Evolutionary conservation across 2,113 vertebrate species (phyloP).

Genomic region (Okapia johnstoni): DNA sequence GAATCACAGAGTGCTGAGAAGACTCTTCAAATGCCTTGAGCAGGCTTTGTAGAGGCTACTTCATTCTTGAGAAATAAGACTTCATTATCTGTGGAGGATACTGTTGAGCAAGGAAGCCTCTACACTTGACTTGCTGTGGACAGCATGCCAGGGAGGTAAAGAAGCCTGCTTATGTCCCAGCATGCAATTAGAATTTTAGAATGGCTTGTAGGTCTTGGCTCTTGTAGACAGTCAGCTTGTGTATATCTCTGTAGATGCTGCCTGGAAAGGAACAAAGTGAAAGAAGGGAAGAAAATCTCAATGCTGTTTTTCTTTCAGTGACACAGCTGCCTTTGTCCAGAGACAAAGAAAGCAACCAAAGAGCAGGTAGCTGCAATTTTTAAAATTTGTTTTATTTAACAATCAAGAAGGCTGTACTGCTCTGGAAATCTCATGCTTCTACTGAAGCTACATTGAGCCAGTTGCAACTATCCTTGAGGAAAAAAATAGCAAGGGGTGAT

Average conservation of each 20-base stretch:
- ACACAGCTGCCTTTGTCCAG: not conserved
- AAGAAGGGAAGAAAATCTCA: not conserved
- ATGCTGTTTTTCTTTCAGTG: not conserved
- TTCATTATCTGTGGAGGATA: slow-evolving; percentile 60
- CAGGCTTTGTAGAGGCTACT: slow-evolving; percentile 66
- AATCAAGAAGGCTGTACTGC: not conserved
- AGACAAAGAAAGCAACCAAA: not conserved
- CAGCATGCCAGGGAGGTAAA: slow-evolving; percentile 42
- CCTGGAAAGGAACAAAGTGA: not conserved
- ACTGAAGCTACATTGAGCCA: not conserved
- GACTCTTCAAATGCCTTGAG: slow-evolving; percentile 60
- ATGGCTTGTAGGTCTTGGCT: not conserved
- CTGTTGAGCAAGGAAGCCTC: slow-evolving; percentile 64
- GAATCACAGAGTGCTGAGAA: slow-evolving; percentile 52
- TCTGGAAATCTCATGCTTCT: not conserved
- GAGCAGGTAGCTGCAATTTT: not conserved
- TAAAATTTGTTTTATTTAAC: not conserved
- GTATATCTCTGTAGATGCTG: not conserved
- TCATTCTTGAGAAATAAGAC: slow-evolving; percentile 74
- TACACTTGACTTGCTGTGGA: slow-evolving; percentile 57
- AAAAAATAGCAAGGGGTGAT: not conserved
- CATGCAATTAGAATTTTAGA: not conserved
- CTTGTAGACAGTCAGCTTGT: not conserved
- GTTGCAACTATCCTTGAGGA: not conserved
- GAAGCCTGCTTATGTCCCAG: slow-evolving; percentile 26